A percentile compares a stretch with the other conserved stretches of the same genome.
Conservation (phyloP, 2,797 vertebrate genomes). For the Lutjanus argentimaculatus region DNA sequence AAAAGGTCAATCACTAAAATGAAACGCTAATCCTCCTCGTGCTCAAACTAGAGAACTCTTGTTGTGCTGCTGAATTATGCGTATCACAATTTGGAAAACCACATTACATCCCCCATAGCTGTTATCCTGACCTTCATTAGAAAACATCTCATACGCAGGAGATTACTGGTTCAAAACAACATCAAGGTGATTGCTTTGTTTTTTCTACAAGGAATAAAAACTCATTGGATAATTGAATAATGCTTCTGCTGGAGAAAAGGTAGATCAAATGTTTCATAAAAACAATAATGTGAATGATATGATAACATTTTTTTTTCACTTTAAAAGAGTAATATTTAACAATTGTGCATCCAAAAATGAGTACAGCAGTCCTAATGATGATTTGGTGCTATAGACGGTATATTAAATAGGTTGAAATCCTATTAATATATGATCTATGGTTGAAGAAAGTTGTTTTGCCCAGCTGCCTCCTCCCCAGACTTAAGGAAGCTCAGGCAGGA, state of each 20-base stretch:
- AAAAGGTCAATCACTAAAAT: constrained; percentile 75
- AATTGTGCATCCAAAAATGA: too few species aligned
- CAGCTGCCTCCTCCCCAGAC: too few species aligned
- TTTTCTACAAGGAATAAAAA: constrained; percentile 32
- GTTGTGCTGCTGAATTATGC: constrained; percentile 42
- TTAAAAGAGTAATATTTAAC: too few species aligned
- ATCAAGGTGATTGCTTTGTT: constrained; percentile 50
- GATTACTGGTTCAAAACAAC: constrained; percentile 53
- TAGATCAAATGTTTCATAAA: constrained; percentile 14
- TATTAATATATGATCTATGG: too few species aligned
- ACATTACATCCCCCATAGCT: constrained; percentile 7
- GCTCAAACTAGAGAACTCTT: constrained; percentile 41
- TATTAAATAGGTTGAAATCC: too few species aligned
- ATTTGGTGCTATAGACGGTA: too few species aligned
- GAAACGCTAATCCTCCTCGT: constrained; percentile 32
- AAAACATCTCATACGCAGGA: constrained; percentile 41
- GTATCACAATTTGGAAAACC: constrained; percentile 35
- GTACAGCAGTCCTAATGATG: too few species aligned
- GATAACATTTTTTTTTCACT: too few species aligned
- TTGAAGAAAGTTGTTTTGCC: too few species aligned
- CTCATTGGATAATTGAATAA: constrained; percentile 55
- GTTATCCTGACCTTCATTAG: constrained; percentile 59
- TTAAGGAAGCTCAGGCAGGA: too few species aligned
- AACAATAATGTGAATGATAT: not conserved
- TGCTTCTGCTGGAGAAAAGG: not conserved